Conservation (phyloP, 2,888 invertebrate species). For the Diaperis boleti region DNA sequence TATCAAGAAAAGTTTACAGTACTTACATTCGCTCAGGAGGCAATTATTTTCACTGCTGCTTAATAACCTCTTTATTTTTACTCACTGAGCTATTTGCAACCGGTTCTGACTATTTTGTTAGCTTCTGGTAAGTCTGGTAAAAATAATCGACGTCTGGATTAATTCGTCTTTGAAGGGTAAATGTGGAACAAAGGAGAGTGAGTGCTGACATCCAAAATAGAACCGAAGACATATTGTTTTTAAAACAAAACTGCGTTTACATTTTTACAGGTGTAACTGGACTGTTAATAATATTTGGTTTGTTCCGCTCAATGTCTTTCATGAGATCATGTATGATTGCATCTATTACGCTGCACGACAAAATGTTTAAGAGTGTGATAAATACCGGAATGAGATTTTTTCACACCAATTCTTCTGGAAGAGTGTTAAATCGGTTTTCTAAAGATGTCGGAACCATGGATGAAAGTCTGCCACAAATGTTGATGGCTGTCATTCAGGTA, state of each 20-base stretch:
- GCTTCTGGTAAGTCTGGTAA: slow-evolving; percentile 19
- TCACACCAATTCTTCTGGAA: slow-evolving; percentile 74
- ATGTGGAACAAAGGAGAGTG: slow-evolving; percentile 50
- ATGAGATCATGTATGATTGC: slow-evolving; percentile 66
- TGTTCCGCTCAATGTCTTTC: slow-evolving; percentile 52
- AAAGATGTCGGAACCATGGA: slow-evolving; percentile 76
- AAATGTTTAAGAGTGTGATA: slow-evolving; percentile 69
- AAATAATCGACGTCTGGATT: not conserved
- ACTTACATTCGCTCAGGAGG: slow-evolving; percentile 80
- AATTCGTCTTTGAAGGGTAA: slow-evolving; percentile 49
- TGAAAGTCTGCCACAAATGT: slow-evolving; percentile 67
- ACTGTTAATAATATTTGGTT: slow-evolving; percentile 54
- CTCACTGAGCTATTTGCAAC: slow-evolving; percentile 76
- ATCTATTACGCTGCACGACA: slow-evolving; percentile 70
- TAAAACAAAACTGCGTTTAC: slow-evolving; percentile 60
- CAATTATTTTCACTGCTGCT: slow-evolving; percentile 55
- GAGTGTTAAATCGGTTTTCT: slow-evolving; percentile 77
- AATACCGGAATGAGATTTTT: slow-evolving; percentile 76
- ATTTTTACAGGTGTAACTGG: slow-evolving; percentile 50
- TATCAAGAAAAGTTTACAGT: slow-evolving; percentile 68
- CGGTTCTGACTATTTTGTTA: slow-evolving; percentile 36
- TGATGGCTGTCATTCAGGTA: slow-evolving; percentile 68
- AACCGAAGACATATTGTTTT: slow-evolving; percentile 36
- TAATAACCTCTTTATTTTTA: slow-evolving; percentile 69
- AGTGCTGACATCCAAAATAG: not conserved